These are phyloP conservation scores for Drosophila cardini DNA, from an alignment of 1,140 invertebrate genomes.

Conservation along the genomic window DNA sequence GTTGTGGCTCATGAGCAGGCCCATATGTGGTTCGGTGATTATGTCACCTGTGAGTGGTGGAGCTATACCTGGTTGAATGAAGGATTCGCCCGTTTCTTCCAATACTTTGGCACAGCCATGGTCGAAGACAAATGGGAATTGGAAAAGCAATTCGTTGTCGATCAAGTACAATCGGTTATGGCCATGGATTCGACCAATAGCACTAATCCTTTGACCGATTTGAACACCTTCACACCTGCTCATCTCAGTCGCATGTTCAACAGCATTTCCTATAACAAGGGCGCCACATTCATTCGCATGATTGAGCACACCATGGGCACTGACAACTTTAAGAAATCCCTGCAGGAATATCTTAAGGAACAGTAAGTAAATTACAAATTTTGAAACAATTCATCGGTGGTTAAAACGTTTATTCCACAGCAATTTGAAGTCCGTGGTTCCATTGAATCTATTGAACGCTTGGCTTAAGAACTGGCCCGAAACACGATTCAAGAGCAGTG, in stretches of 20 bases:
- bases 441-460: conserved; percentile 87
- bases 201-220: conserved; percentile 87
- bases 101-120: conserved; percentile 88
- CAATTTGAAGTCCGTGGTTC: conserved; percentile 85
- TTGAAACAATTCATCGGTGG: neutral
- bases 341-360: conserved; percentile 86
- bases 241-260: conserved; percentile 87
- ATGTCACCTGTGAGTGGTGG: conserved; percentile 90
- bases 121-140: conserved; percentile 86
- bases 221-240: conserved; percentile 84
- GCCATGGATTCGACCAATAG: conserved; percentile 87
- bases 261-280: conserved; percentile 88
- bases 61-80: conserved; percentile 89
- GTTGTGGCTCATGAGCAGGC: conserved; percentile 88
- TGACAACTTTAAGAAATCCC: conserved; percentile 87
- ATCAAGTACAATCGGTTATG: conserved; percentile 88
- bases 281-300: conserved; percentile 90
- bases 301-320: conserved; percentile 89
- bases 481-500: conserved; percentile 32
- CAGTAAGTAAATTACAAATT: conserved; percentile 84
- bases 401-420: conserved; percentile 20
- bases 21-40: conserved; percentile 89
- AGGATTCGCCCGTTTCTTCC: conserved; percentile 89
- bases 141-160: conserved; percentile 87
- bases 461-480: conserved; percentile 85